Percentiles rank a stretch among this genome's conserved stretches.
Conservation (phyloP, 2,888 invertebrate species). For the Sinotaia quadrata region DNA sequence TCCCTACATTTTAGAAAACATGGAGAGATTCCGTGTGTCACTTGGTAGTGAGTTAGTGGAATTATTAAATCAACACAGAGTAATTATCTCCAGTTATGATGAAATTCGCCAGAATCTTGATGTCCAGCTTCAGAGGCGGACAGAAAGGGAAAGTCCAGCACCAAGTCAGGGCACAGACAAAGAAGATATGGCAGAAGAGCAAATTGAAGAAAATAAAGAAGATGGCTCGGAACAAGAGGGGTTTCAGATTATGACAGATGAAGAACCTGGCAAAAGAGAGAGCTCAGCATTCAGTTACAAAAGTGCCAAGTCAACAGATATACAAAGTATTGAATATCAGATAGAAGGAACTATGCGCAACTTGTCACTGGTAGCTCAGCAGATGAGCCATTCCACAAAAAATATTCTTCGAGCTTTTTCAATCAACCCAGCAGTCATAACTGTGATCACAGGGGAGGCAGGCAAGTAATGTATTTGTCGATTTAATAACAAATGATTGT, state of each 20-base stretch:
- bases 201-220: background rate
- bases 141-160: conserved; percentile 28
- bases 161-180: background rate
- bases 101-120: conserved; percentile 59
- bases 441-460: conserved; percentile 43
- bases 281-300: background rate
- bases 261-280: background rate
- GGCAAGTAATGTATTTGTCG: background rate
- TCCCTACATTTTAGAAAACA: conserved; percentile 64
- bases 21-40: conserved; percentile 62
- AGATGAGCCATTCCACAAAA: conserved; percentile 65
- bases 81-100: conserved; percentile 60
- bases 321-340: conserved; percentile 39
- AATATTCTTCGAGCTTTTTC: conserved; percentile 65
- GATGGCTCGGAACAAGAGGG: background rate
- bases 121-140: conserved; percentile 41
- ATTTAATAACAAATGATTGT: too few species aligned
- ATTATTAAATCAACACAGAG: conserved; percentile 62
- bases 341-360: conserved; percentile 61
- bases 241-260: background rate
- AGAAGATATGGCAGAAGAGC: background rate
- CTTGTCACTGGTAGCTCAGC: conserved; percentile 59
- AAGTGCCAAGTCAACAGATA: conserved; percentile 12
- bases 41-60: conserved; percentile 65
- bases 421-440: conserved; percentile 63